Percentiles rank a stretch among this genome's conserved stretches.
These are phyloP conservation scores for Augiades crinisus DNA, from an alignment of 2,888 invertebrate species.

Conservation along the genomic window DNA sequence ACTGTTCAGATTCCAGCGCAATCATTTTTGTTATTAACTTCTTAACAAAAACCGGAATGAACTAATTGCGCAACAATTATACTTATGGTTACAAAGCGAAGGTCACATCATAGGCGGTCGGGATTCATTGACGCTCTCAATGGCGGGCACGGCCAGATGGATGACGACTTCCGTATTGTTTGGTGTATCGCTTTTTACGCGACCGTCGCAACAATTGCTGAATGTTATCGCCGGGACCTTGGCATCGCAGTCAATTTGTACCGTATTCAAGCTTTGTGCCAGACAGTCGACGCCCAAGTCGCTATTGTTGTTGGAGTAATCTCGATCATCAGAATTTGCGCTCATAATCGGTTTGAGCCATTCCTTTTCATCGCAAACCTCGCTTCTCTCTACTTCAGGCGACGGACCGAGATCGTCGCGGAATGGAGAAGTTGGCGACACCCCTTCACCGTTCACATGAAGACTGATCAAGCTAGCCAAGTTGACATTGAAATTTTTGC, in stretches of 20 bases:
- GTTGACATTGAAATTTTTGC: constrained; percentile 67
- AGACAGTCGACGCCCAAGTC: constrained; percentile 57
- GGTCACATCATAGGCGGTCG: constrained; percentile 74
- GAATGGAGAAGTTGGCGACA: constrained; percentile 44
- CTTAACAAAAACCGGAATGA: constrained; percentile 15
- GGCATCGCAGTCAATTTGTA: constrained; percentile 63
- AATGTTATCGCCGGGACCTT: constrained; percentile 74
- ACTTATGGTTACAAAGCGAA: constrained; percentile 31
- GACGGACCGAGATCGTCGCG: constrained; percentile 54
- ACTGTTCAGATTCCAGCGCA: constrained; percentile 69
- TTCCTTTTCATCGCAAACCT: constrained; percentile 69
- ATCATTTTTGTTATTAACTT: constrained; percentile 56
- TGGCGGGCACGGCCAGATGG: constrained; percentile 70
- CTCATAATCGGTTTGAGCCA: constrained; percentile 73
- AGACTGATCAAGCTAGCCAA: constrained; percentile 65
- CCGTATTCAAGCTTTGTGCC: constrained; percentile 56
- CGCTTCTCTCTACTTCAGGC: constrained; percentile 52
- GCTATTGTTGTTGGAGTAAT: constrained; percentile 40
- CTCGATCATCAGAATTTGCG: constrained; percentile 59
- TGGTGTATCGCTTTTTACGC: constrained; percentile 48
- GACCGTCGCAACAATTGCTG: constrained; percentile 71
- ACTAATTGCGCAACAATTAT: constrained; percentile 22
- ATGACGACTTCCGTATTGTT: constrained; percentile 61
- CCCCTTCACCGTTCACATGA: constrained; percentile 61
- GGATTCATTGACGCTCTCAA: constrained; percentile 66